Evolutionary conservation across 2,797 vertebrate genomes (phyloP).

Genomic region (Acanthiza pusilla): DNA sequence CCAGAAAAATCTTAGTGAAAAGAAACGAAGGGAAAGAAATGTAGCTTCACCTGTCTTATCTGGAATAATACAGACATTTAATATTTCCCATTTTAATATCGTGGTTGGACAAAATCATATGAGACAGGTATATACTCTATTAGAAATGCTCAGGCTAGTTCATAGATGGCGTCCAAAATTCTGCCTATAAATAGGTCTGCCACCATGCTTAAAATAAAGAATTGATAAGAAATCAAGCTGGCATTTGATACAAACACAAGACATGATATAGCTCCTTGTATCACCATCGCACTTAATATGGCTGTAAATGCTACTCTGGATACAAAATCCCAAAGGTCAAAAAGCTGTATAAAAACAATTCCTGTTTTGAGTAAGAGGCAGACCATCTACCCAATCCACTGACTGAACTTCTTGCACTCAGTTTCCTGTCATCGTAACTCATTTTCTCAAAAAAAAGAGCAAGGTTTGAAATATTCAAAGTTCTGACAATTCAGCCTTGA

Average conservation of each 20-base stretch:
- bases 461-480: neutral
- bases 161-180: neutral
- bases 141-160: neutral
- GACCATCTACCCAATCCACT: neutral
- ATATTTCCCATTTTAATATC: neutral
- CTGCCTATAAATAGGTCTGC: neutral
- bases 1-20: neutral
- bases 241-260: neutral
- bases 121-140: neutral
- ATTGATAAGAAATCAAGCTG: neutral
- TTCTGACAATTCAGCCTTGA: neutral
- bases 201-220: neutral
- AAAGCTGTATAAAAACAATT: neutral
- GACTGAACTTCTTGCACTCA: neutral
- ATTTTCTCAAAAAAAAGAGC: neutral
- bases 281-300: neutral
- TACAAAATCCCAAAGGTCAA: neutral
- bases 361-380: neutral
- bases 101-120: neutral
- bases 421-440: rapidly evolving
- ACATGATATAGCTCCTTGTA: neutral
- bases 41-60: neutral
- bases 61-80: neutral
- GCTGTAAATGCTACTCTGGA: neutral
- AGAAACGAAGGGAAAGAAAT: neutral